Evolutionary conservation across 2,888 invertebrate genomes (phyloP), one percentile per base, ranked within the genome.

Genomic region (Acanthosepion esculentum): DNA sequence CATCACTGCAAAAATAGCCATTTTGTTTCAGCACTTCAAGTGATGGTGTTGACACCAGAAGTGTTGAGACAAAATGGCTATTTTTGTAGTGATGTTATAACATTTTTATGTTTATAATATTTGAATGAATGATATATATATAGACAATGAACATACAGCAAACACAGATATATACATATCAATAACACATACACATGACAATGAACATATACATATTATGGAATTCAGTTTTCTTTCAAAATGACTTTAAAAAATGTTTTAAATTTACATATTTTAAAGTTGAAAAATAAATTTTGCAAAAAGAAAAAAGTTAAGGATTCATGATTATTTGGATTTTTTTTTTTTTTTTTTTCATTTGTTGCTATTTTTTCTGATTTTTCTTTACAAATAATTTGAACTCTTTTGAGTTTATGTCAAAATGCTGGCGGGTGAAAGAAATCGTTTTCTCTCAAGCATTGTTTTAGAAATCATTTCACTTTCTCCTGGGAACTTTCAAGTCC

Each of bases 311-410:
- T 78, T 18, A 78, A 78, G 18, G 78, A 78, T 78, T 33, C 78
- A n/a, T n/a, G n/a, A n/a, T 33, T 41, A 41, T 41, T 41, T 41
- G 41, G 2, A 3, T 41, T 1, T 41, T 41, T 41, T 41, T 78
- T 78, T 29, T 78, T 78, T 78, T 64, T 78, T 78, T 78, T 78
- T 78, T n/a, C 78, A 78, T 78, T 29, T 78, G 78, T 78, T 78
- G n/a, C 78, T 78, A 29, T 78, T 41, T 41, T 33, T 78, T 78
- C 15, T 78, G n/a, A 78, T n/a, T 78, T 15, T 78, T 78, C 12
- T 78, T 78, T 78, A 33, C 78, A 78, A 78, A 78, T 33, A 78
- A 78, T 59, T 59, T n/a, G 15, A 78, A 78, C 10, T 78, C n/a
- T 78, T 8, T 78, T 33, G n/a, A 78, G 78, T 78, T 41, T 18